These are phyloP conservation scores for Myiopsitta monachus DNA, from an alignment of 2,113 vertebrate genomes.

Conservation along the genomic window DNA sequence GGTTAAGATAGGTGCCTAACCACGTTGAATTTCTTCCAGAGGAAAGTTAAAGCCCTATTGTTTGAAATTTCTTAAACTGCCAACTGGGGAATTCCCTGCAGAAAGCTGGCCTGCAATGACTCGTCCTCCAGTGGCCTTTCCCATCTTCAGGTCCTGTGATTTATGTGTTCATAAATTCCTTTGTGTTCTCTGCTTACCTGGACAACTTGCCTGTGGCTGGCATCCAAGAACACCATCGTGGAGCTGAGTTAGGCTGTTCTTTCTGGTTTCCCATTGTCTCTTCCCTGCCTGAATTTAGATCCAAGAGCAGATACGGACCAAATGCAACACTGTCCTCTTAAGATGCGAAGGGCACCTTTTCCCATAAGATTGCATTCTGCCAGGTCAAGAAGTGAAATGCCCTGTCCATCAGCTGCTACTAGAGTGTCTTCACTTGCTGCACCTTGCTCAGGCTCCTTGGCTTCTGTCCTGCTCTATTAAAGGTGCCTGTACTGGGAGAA, in stretches of 20 bases:
- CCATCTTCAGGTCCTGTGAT: slow-evolving; percentile 1
- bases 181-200: slow-evolving; percentile 22
- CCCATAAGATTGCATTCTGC: neutral
- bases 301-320: neutral
- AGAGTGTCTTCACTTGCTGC: neutral
- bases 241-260: neutral
- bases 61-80: slow-evolving; percentile 24
- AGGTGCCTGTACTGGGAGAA: neutral
- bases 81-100: slow-evolving; percentile 8
- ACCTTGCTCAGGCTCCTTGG: neutral
- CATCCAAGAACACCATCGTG: neutral
- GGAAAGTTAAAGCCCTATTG: slow-evolving; percentile 25
- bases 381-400: neutral
- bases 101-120: slow-evolving; percentile 33
- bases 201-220: neutral
- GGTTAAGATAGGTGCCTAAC: neutral
- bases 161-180: slow-evolving; percentile 14
- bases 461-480: neutral
- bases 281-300: neutral
- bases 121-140: slow-evolving; percentile 27
- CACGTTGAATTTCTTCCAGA: slow-evolving; percentile 5
- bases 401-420: neutral
- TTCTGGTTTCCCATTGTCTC: neutral
- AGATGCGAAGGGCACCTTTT: neutral
- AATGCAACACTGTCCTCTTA: neutral